Base-by-base conservation (phyloP, 2,113 vertebrate species). In the Limanda limanda region DNA sequence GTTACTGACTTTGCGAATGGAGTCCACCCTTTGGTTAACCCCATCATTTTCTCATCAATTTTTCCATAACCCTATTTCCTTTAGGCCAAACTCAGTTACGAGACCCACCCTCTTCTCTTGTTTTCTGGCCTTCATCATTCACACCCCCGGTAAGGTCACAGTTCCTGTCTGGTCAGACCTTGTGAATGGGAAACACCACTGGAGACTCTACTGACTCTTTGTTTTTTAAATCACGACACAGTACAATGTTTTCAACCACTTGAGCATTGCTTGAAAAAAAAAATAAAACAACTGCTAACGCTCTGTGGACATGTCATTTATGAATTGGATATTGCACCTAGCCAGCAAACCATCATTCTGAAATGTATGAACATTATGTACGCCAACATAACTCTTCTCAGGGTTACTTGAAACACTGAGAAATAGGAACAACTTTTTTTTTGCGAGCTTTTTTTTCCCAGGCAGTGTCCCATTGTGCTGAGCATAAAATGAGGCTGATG, bases 51-150 rank as follows among this genome's bases (percentile, higher is more conserved):
- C 25, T 84, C 61, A 79, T 70, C 37, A 52, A 35, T 55, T 79
- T 80, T 89, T 87, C 71, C 76, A 76, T 81, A 62, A 86, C 56
- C 73, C 37, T 68, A 62, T 74, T 89, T 89, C 84, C 84, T 81
- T 56, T 18, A 70, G 70, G 63, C 18, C 73, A 61, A 6, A 0
- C 74, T 82, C 72, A 81, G 67, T 74, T 81, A 70, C 60, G 79
- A 1, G 55, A 63, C 66, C 75, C 76, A 71, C 76, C 76, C 81
- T 66, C 65, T 76, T 76, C 71, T 82, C 65, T 74, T 84, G 79
- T 83, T 77, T 63, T 71, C 23, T 65, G 27, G 45, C 69, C 66
- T 59, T 78, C 59, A 45, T 37, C 31, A 62, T 51, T 78, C 35
- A 75, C 81, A 71, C 23, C 66, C 35, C 24, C n/a, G 65, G 21